Base-by-base conservation (phyloP, 37 sponge, comb jelly and placozoan genomes). In the Petrosia ficiformis region DNA sequence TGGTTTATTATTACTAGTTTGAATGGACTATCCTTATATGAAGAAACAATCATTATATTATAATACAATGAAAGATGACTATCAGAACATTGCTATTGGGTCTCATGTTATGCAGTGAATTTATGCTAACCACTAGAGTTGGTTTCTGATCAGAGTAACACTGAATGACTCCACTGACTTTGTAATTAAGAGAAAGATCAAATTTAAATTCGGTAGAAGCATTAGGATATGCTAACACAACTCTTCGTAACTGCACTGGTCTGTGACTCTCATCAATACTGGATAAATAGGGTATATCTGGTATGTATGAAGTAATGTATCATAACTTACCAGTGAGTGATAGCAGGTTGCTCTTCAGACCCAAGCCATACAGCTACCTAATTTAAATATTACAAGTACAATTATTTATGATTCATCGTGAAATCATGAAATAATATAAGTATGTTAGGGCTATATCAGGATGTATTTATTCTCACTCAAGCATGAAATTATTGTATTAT, bases 201-300 rank as follows among this genome's bases (percentile, higher is more conserved):
- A 96, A 99, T 65, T 93, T 93, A 82, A 89, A 99, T n/a, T 84
- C 83, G 30, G 96, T 78, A 59, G 58, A 78, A 11, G 90, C 73
- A 35, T 90, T 79, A 28, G 83, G 88, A 64, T 85, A 99, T 57
- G 92, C 89, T 25, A 99, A 78, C 1, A 99, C 99, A 44, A 99
- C 96, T 61, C 87, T 87, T 40, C 88, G 70, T 82, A 99, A 78
- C 29, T 76, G 80, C 25, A 99, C 99, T 40, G 99, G 99, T 41
- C 99, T 68, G 71, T 99, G 87, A 39, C 86, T 87, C 66, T 99
- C 99, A 76, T 93, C 94, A 42, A 99, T 85, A 26, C 92, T 90
- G 30, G 59, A 76, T 10, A 54, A 40, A 34, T 5, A 36, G 26
- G 3, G 57, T 22, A 65, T 28, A 28, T 34, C 35, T 1, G 24